These are phyloP conservation scores for Synanceia verrucosa DNA, from an alignment of 2,797 vertebrate species.

Conservation along the genomic window DNA sequence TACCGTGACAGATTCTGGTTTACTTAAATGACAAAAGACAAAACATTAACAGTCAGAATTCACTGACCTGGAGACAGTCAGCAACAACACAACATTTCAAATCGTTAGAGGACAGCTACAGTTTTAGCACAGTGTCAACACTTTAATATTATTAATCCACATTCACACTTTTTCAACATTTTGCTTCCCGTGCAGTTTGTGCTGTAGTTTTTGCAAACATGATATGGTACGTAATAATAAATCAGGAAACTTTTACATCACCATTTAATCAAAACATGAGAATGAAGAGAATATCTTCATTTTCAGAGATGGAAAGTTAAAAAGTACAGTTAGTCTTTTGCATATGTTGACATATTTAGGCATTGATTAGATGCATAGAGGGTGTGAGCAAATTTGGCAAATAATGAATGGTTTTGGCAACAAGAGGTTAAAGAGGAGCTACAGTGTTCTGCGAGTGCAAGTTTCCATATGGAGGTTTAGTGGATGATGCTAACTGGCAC, in stretches of 20 bases:
- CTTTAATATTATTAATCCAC: no score
- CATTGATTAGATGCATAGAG: conserved; percentile 33
- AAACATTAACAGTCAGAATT: background rate
- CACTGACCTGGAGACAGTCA: background rate
- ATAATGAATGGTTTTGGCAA: conserved; percentile 44
- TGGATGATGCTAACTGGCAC: conserved; percentile 7
- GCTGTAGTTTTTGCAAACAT: conserved; percentile 38
- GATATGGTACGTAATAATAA: conserved; percentile 25
- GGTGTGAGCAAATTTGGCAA: conserved; percentile 33
- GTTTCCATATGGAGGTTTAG: conserved; percentile 6
- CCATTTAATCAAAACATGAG: background rate
- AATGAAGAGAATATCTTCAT: background rate
- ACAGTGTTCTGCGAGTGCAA: conserved; percentile 23
- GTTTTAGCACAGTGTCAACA: background rate
- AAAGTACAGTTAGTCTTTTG: conserved; percentile 26
- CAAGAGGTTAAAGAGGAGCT: conserved; percentile 26
- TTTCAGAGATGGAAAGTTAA: background rate
- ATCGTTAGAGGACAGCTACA: background rate
- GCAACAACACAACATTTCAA: background rate
- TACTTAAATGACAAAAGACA: background rate
- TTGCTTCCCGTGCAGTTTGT: conserved; percentile 23
- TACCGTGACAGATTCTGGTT: background rate
- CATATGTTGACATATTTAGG: conserved; percentile 30
- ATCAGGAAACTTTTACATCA: background rate
- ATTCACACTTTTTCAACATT: background rate